These are phyloP conservation scores for Onthophagus taurus DNA, from an alignment of 1,140 invertebrate species.

Conservation along the genomic window DNA sequence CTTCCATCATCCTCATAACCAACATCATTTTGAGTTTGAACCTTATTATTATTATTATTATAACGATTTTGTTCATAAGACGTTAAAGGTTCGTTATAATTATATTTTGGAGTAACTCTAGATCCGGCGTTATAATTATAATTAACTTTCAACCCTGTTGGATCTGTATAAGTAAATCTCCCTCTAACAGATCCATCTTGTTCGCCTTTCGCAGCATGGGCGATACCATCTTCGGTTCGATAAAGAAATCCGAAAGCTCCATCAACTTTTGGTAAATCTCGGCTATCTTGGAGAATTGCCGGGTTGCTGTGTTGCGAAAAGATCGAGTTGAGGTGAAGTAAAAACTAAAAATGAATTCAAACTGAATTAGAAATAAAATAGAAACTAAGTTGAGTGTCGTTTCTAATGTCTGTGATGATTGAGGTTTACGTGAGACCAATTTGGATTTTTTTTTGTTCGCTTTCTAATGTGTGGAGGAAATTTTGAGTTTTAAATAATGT, in stretches of 20 bases:
- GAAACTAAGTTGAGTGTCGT: too few relatives aligned
- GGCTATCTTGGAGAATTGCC: slow-evolving; percentile 26
- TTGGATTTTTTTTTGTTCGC: too few relatives aligned
- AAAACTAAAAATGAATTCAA: too few relatives aligned
- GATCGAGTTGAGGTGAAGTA: not conserved
- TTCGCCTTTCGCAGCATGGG: slow-evolving; percentile 31
- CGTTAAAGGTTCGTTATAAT: slow-evolving; percentile 18
- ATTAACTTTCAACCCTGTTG: slow-evolving; percentile 36
- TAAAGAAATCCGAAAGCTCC: slow-evolving; percentile 34
- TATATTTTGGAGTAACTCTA: slow-evolving; percentile 23
- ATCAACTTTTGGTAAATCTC: slow-evolving; percentile 26
- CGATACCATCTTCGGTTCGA: slow-evolving; percentile 35
- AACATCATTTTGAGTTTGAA: not conserved
- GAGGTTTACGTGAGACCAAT: too few relatives aligned
- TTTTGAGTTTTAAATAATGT: too few relatives aligned
- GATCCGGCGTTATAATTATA: slow-evolving; percentile 35
- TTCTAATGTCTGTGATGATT: too few relatives aligned
- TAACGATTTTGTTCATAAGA: slow-evolving; percentile 7
- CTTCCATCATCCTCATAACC: slow-evolving; percentile 3
- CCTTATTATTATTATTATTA: not conserved
- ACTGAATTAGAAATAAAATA: too few relatives aligned
- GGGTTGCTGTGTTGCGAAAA: slow-evolving; percentile 14
- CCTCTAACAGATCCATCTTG: slow-evolving; percentile 30
- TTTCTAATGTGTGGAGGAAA: too few relatives aligned
- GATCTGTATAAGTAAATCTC: slow-evolving; percentile 35